Percentiles rank a stretch among this genome's conserved stretches.
phyloP scores from a whole-genome alignment of 1,140 invertebrate species.

The Drosophila sturtevanti region DNA sequence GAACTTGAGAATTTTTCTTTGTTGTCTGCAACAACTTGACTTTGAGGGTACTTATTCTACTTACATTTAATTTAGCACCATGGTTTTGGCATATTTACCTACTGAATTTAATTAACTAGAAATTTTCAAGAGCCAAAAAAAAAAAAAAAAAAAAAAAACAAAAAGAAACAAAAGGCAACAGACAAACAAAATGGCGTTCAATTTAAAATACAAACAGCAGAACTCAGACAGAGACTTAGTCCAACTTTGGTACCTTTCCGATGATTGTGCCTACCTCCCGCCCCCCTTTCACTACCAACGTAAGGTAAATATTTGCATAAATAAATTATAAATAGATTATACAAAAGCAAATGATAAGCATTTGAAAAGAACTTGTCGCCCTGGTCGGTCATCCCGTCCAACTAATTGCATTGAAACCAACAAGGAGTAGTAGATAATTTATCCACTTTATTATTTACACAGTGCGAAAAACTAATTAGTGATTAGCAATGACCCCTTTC shows the following conservation, averaged over 20 bases:
- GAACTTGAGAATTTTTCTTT: too few relatives aligned
- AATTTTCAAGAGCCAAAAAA: slow-evolving; percentile 17
- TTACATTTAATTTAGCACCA: background rate
- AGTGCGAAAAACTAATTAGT: background rate
- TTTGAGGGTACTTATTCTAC: background rate
- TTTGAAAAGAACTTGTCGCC: slow-evolving; percentile 36
- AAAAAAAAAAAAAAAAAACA: slow-evolving; percentile 23
- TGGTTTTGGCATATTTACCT: background rate
- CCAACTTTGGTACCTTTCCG: background rate
- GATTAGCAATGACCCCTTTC: background rate
- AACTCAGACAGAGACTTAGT: background rate
- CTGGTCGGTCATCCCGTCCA: slow-evolving; percentile 4
- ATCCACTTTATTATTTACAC: background rate
- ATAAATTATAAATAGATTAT: slow-evolving; percentile 75
- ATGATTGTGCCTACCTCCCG: too few relatives aligned
- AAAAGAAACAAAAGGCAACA: too few relatives aligned
- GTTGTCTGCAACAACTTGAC: too few relatives aligned
- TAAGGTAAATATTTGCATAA: slow-evolving; percentile 64
- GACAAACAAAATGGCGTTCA: slow-evolving; percentile 54
- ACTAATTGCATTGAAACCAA: slow-evolving; percentile 53
- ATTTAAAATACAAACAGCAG: slow-evolving; percentile 41
- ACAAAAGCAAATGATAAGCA: slow-evolving; percentile 60
- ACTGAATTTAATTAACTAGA: slow-evolving; percentile 56
- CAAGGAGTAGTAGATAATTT: background rate
- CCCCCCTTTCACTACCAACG: background rate